Evolutionary conservation across 2,113 vertebrate genomes (phyloP), one percentile per base, ranked within the genome.

Genomic region (Brachypodius melanocephalos): DNA sequence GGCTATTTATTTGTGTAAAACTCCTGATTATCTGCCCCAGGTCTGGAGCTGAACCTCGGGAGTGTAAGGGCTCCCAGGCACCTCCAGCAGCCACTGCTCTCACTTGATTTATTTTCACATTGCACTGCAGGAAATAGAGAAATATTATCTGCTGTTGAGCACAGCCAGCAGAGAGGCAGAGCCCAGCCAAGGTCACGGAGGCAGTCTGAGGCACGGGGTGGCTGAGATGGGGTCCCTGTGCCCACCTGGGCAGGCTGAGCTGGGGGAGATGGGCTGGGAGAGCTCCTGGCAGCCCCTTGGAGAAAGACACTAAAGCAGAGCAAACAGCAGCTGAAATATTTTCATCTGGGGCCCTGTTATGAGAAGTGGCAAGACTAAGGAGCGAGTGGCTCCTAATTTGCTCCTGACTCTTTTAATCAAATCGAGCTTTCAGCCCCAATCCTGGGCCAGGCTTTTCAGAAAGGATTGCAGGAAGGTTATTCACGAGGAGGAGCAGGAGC

Each of bases 71-170:
- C 93, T 94, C 84, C 65, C 66, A 42, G 85, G 29, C 62, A 68
- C 15, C 84, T 40, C 61, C 40, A 75, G 25, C 89, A 88, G 72
- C 89, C 91, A 36, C 36, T 3, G 2, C 11, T 61, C 61, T 16
- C 91, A 32, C 77, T 65, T 79, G 84, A 91, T 95, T 94, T 95
- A 96, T 94, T 90, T 83, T 76, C 92, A 58, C 85, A 31, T 62
- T 73, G 92, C 88, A n/a, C 71, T 40, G 92, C 93, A 88, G 92
- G 92, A 93, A 96, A 95, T 25, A 54, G 90, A 89, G 95, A 90
- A 93, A 85, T 88, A 88, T 83, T 73, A 85, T 94, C 92, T 95
- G 17, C 90, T 80, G 88, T 79, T 85, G 38, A 85, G 93, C 77
- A 48, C 49, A 9, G 65, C 2, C 72, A 66, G 86, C 25, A 2